Evolutionary conservation across 2,888 invertebrate species (phyloP), one percentile per base, ranked within the genome.

Genomic region (Prenolepis imparis): DNA sequence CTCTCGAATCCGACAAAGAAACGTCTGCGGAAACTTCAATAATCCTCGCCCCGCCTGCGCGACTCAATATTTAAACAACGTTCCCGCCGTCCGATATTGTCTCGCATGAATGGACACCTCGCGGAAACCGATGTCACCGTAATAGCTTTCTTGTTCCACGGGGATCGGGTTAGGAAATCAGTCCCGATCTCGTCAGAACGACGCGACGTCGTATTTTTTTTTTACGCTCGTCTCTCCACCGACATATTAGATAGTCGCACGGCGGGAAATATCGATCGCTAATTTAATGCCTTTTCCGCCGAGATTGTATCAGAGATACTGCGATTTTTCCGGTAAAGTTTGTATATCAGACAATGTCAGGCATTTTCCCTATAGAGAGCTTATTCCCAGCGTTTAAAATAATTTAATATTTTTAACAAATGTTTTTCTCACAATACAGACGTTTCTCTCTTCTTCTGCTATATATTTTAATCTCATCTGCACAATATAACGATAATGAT

Each of bases 11-110:
- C 28, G 32, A 36, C 68, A 70, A 52, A 57, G 63, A 66, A 73
- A 55, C 57, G 59, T 28, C 83, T 72, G 67, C 72, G 41, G 48
- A 74, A 85, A 85, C 80, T 84, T 87, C 73, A 66, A 85, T 85
- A 85, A 85, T 64, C 84, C 66, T 21, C 63, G 39, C 55, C 21
- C 21, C 24, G 15, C 44, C 64, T 44, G 11, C 59, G 36, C 72
- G 41, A 68, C 75, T 72, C 83, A 80, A 88, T 88, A 88, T 88
- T 88, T 84, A 88, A 88, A 86, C 78, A 83, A 84, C 57, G 68
- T 78, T 66, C 18, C 28, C 5, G 32, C 2, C 72, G 24, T 39
- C 61, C 24, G n/a, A 63, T 21, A 80, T 80, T 80, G 70, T 87
- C 77, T 84, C 66, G 55, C 84, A 12, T 11, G 78, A 82, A 80